Percentiles rank a stretch among this genome's conserved stretches.
phyloP scores from a whole-genome alignment of 2,113 vertebrate species.

The Ochotona princeps region DNA sequence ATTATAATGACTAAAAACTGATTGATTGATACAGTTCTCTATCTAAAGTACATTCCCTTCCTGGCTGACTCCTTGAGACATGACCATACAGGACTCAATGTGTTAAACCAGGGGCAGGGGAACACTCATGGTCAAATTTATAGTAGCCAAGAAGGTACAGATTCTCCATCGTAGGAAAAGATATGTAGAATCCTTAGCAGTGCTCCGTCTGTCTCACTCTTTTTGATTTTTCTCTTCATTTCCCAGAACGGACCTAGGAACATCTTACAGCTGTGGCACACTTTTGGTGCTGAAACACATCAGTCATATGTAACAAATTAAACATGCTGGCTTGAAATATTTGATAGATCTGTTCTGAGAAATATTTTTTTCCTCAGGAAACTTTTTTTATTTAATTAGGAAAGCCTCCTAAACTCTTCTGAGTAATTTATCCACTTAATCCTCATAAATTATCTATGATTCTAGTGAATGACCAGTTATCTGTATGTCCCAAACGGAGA shows the following conservation, averaged over 20 bases:
- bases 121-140: neutral
- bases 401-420: neutral
- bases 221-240: too few species aligned
- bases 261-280: neutral
- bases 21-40: too few species aligned
- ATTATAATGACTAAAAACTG: too few species aligned
- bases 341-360: neutral
- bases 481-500: slow-evolving; percentile 7
- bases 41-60: neutral
- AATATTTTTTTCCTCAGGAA: neutral
- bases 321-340: neutral
- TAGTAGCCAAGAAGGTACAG: neutral
- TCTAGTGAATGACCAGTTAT: neutral
- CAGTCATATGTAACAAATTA: neutral
- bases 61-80: neutral
- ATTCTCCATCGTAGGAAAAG: neutral
- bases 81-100: neutral
- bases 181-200: neutral
- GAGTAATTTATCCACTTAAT: neutral
- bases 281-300: neutral
- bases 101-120: neutral
- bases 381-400: neutral
- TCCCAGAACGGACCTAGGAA: neutral
- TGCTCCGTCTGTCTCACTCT: too few species aligned
- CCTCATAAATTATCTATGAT: neutral